phyloP scores from a whole-genome alignment of 2,888 invertebrate genomes.

The Chalcosyrphus nemorum region DNA sequence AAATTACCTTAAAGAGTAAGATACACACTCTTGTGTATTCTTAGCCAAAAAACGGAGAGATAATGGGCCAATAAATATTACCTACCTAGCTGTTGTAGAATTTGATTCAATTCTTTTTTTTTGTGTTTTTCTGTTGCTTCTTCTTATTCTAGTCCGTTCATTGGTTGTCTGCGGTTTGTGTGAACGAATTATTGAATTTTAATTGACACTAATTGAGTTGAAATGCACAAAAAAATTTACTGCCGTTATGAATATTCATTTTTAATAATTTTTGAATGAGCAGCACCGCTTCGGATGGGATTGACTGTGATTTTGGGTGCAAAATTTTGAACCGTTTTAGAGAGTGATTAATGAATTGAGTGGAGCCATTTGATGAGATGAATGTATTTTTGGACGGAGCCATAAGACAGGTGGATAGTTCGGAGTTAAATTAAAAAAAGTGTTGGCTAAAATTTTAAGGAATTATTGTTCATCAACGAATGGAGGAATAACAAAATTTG shows the following conservation, averaged over 20 bases:
- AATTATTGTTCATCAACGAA: too few species aligned
- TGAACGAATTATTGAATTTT: conserved; percentile 44
- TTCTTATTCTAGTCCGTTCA: neutral
- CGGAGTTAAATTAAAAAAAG: too few species aligned
- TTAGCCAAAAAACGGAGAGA: conserved; percentile 6
- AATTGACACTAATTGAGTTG: conserved; percentile 44
- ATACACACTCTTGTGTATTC: conserved; percentile 16
- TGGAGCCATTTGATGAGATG: too few species aligned
- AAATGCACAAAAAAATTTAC: conserved; percentile 19
- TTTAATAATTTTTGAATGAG: conserved; percentile 9
- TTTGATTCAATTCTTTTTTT: neutral
- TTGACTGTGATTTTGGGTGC: neutral
- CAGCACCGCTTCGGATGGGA: too few species aligned
- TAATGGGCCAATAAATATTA: conserved; percentile 8
- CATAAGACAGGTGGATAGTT: too few species aligned
- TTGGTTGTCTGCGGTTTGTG: conserved; percentile 22
- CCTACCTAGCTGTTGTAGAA: neutral
- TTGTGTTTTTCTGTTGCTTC: neutral
- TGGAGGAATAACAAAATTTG: too few species aligned
- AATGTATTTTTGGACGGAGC: too few species aligned
- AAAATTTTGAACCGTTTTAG: neutral
- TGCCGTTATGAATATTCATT: conserved; percentile 50
- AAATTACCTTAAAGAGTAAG: conserved; percentile 27
- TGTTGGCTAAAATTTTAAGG: too few species aligned
- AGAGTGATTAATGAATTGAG: neutral